These are phyloP conservation scores for Yponomeuta malinellus DNA, from an alignment of 2,888 invertebrate genomes.

Conservation along the genomic window DNA sequence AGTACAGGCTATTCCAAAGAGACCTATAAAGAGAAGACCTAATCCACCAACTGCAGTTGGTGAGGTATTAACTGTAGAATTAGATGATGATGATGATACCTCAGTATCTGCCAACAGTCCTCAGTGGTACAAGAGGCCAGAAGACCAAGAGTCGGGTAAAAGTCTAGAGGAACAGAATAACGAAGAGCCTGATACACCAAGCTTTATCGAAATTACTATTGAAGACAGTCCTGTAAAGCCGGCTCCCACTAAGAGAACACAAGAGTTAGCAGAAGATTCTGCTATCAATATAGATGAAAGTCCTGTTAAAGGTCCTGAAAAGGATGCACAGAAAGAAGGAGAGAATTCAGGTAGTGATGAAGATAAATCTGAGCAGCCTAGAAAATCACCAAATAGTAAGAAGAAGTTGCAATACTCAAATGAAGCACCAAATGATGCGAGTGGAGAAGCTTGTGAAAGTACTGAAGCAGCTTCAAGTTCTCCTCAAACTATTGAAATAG, in stretches of 20 bases:
- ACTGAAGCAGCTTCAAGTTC: background rate
- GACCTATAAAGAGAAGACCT: slow-evolving; percentile 28
- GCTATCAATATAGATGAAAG: slow-evolving; percentile 64
- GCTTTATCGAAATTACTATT: slow-evolving; percentile 59
- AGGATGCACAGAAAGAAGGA: slow-evolving; percentile 24
- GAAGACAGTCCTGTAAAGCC: slow-evolving; percentile 64
- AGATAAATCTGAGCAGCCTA: slow-evolving; percentile 25
- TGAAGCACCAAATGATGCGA: slow-evolving; percentile 21
- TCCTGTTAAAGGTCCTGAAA: slow-evolving; percentile 38
- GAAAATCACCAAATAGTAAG: slow-evolving; percentile 44
- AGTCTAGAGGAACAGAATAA: slow-evolving; percentile 43
- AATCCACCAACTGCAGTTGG: slow-evolving; percentile 27
- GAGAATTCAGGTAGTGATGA: slow-evolving; percentile 30
- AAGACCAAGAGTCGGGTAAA: slow-evolving; percentile 34
- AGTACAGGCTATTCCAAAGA: slow-evolving; percentile 22
- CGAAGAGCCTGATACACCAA: slow-evolving; percentile 43
- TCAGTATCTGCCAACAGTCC: slow-evolving; percentile 33
- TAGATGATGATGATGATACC: slow-evolving; percentile 61
- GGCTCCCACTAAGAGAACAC: slow-evolving; percentile 30
- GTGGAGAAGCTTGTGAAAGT: slow-evolving; percentile 19
- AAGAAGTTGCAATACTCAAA: slow-evolving; percentile 57
- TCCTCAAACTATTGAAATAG: slow-evolving; percentile 38
- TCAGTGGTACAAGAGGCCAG: slow-evolving; percentile 64
- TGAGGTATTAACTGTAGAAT: slow-evolving; percentile 47
- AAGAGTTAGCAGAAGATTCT: slow-evolving; percentile 40